Evolutionary conservation across 2,113 vertebrate genomes (phyloP), one percentile per base, ranked within the genome.

Genomic region (Cheilinus undulatus): DNA sequence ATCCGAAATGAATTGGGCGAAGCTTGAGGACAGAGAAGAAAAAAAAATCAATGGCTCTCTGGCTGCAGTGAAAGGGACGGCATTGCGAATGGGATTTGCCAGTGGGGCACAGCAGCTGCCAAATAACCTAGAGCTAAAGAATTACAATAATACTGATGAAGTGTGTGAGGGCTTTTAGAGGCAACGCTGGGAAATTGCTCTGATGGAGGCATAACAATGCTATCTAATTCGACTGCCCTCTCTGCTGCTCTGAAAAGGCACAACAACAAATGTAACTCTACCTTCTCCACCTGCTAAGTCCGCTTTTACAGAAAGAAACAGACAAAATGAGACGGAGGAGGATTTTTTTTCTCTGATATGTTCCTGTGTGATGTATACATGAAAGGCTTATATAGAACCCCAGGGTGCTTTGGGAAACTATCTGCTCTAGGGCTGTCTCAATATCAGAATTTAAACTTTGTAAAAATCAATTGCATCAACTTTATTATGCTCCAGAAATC

Each of bases 81-180:
- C 94, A 94, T 94, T 86, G 92, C 96, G 95, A 97, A 98, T 96
- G 96, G 96, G 95, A 88, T 94, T 95, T 97, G 95, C 93, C 96
- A 95, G 95, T 97, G 95, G 95, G 96, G 95, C 95, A 95, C 95
- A 95, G 94, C 96, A 97, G 95, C 96, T 97, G 95, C 95, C 95
- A 95, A 96, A 96, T 94, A 96, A 95, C 95, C 95, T 95, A 95
- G 93, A 96, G 96, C 95, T 94, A 94, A 93, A 96, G 95, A 95
- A 96, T 95, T 93, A 97, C 96, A 97, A 97, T 97, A 96, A 97
- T 94, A 95, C 95, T 96, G 95, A 96, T 96, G 95, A 95, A 96
- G 95, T 95, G 94, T 94, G 94, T 89, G 92, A 84, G 91, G 89
- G 94, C 94, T 95, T 96, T 95, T 89, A 96, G 94, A 95, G 93